Evolutionary conservation across 2,888 invertebrate species (phyloP).

Genomic region (Agrotis puta): DNA sequence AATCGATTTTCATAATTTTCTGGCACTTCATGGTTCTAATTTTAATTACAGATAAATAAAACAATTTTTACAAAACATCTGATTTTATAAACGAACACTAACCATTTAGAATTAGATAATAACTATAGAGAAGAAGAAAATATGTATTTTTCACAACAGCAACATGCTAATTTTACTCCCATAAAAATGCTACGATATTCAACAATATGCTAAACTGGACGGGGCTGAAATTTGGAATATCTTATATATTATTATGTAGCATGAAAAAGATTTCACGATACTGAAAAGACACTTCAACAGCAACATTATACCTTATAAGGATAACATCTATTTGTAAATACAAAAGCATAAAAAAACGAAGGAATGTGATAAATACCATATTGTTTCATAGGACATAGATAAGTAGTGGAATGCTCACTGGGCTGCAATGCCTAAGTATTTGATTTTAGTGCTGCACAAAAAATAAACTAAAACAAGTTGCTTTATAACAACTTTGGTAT

Average conservation of each 20-base stretch:
- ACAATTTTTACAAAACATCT: conserved; percentile 62
- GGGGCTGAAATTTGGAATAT: conserved; percentile 67
- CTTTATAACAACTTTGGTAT: conserved; percentile 73
- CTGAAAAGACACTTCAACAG: conserved; percentile 45
- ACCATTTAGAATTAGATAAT: conserved; percentile 60
- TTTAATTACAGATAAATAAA: conserved; percentile 65
- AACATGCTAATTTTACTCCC: conserved; percentile 44
- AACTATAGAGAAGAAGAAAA: conserved; percentile 54
- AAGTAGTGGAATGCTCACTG: conserved; percentile 74
- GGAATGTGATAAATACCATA: conserved; percentile 72
- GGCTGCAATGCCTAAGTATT: conserved; percentile 40
- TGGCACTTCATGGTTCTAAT: conserved; percentile 70
- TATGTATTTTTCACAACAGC: conserved; percentile 51
- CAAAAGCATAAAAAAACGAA: conserved; percentile 47
- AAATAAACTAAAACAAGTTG: conserved; percentile 66
- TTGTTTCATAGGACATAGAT: conserved; percentile 44
- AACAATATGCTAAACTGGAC: conserved; percentile 68
- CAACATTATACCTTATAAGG: conserved; percentile 30
- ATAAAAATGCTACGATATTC: conserved; percentile 44
- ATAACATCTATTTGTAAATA: conserved; percentile 53
- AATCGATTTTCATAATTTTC: conserved; percentile 67
- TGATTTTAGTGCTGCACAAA: conserved; percentile 55
- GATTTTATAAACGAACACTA: conserved; percentile 64
- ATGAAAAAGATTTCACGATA: conserved; percentile 63
- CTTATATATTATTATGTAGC: conserved; percentile 38